A percentile compares a stretch with the other conserved stretches of the same genome.
Evolutionary conservation across 2,113 vertebrate species (phyloP).

Genomic region (Aptenodytes forsteri): DNA sequence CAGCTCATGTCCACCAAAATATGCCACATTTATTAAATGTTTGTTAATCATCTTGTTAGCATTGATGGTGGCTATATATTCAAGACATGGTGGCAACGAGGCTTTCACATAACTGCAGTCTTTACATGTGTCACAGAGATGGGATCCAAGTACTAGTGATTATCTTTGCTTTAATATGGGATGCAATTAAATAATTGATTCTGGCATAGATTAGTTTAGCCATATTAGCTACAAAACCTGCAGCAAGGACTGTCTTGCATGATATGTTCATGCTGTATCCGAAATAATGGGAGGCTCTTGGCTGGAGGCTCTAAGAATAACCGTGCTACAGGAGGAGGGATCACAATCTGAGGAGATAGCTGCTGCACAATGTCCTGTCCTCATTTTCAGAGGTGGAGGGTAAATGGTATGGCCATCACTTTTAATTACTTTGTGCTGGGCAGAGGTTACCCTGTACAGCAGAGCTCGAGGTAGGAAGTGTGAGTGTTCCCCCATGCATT

Average conservation of each 20-base stretch:
- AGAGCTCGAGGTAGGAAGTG: neutral
- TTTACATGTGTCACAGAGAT: neutral
- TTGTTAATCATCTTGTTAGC: neutral
- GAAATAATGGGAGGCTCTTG: slow-evolving; percentile 6
- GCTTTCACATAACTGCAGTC: neutral
- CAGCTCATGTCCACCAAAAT: neutral
- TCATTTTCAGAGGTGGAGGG: neutral
- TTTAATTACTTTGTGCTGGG: neutral
- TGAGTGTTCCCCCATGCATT: neutral
- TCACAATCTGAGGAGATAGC: neutral
- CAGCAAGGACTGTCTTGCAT: slow-evolving; percentile 17
- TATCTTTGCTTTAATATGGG: neutral
- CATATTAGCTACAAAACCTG: neutral
- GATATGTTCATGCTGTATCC: neutral
- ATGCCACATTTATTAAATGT: neutral
- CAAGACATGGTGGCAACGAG: neutral
- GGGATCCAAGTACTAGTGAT: neutral
- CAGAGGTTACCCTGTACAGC: neutral
- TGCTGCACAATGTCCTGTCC: neutral
- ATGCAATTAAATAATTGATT: slow-evolving; percentile 13
- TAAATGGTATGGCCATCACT: neutral
- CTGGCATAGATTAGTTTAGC: slow-evolving; percentile 28
- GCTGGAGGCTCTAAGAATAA: slow-evolving; percentile 9
- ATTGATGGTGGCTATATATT: neutral
- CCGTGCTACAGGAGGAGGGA: neutral